Base-by-base conservation (phyloP, 2,888 invertebrate genomes). In the Syritta pipiens region DNA sequence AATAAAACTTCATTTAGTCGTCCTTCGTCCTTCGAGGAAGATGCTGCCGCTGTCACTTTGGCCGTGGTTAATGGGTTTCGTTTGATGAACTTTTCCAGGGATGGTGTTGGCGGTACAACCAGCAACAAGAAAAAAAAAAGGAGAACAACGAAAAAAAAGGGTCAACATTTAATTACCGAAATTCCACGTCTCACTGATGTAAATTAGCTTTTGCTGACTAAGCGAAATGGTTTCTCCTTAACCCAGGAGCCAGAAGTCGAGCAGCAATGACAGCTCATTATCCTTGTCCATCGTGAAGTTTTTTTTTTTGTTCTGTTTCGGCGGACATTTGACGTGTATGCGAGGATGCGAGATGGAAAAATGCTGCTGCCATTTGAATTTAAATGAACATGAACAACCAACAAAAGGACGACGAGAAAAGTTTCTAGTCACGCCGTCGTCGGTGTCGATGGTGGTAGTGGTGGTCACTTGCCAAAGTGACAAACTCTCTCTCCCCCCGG, bases 81-180 rank as follows among this genome's bases (percentile, higher is more conserved):
- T 65, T 59, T 68, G 48, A 68, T 68, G 68, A 69, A 59, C 49
- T 48, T 51, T 59, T 28, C 30, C 40, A 4, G 26, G 10, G 3
- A n/a, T n/a, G n/a, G n/a, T n/a, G n/a, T n/a, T n/a, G 32, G 42
- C 49, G 28, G n/a, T n/a, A n/a, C n/a, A n/a, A 53, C 48, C 37
- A 26, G 60, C 69, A 68, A 60, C 69, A 69, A 69, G 59, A 60
- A 17, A 37, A 37, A 17, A 17, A 37, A 37, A 62, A 20, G 69
- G 69, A 44, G 2, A n/a, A 9, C 12, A 14, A 24, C 2, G 10
- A 26, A 49, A 65, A 72, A 44, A 74, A 79, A 74, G 67, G 79
- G 79, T 79, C 74, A 79, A 79, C 79, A 74, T 72, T 79, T 74
- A 79, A 79, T 60, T 68, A 72, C 79, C 62, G 30, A 68, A 79